phyloP scores from a whole-genome alignment of 2,797 vertebrate genomes.

The Trachurus trachurus region DNA sequence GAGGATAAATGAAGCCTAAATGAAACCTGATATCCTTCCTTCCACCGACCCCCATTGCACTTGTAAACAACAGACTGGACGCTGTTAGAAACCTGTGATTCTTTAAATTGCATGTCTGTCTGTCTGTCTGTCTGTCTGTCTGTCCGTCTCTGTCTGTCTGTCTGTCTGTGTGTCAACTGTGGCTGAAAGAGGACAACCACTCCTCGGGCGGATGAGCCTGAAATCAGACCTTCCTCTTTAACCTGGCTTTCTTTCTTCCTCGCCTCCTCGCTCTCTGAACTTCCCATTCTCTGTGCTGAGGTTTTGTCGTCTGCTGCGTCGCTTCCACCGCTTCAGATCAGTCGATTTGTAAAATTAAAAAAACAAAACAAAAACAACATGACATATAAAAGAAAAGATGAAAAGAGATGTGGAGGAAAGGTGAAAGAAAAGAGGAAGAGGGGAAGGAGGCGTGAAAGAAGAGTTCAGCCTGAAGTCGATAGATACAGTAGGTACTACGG shows the following conservation, averaged over 20 bases:
- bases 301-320: conserved; percentile 8
- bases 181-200: conserved; percentile 18
- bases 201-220: conserved; percentile 12
- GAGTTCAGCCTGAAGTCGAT: not conserved
- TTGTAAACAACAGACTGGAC: conserved; percentile 30
- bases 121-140: conserved; percentile 5
- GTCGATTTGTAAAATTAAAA: not conserved
- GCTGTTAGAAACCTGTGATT: conserved; percentile 42
- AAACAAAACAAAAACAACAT: too few relatives aligned
- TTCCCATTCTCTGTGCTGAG: conserved; percentile 1
- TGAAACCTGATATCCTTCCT: conserved; percentile 16
- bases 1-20: conserved; percentile 75
- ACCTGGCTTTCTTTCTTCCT: not conserved
- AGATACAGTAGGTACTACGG: conserved; percentile 60
- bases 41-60: conserved; percentile 44
- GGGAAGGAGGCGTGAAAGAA: not conserved
- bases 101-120: conserved; percentile 66
- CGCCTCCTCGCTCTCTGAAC: conserved; percentile 3
- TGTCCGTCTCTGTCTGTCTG: not conserved
- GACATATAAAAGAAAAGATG: not conserved
- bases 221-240: conserved; percentile 1
- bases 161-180: not conserved
- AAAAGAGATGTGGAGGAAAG: conserved; percentile 5
- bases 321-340: conserved; percentile 25
- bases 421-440: not conserved